Evolutionary conservation across 2,113 vertebrate genomes (phyloP), one percentile per base, ranked within the genome.

Genomic region (Turdus rufiventris): DNA sequence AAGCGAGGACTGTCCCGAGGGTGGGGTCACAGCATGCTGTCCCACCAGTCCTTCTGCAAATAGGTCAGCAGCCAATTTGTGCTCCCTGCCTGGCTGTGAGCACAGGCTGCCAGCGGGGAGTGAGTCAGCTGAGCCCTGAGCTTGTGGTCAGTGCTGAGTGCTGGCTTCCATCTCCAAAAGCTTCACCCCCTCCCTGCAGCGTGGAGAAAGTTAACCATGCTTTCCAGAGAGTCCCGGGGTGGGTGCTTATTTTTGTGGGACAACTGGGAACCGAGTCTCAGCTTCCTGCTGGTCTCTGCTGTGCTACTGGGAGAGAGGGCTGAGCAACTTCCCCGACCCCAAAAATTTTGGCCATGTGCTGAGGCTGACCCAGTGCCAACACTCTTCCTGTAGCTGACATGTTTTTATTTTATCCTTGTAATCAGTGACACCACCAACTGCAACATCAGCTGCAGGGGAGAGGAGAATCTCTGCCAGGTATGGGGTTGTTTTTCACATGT

Each of bases 151-250:
- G 31, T 8, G 29, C 60, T 12, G 66, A 58, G 38, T 2, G 34
- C 85, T 84, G 79, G 2, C 43, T 71, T 47, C 73, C 67, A 54
- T 45, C 80, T 33, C 31, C 28, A 3, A 53, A 8, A 0, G 45
- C 29, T 79, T 85, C 75, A 31, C 38, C 33, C 53, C 5, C 19
- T 76, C 43, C 54, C 71, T 25, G 56, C 54, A 31, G 21, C 0
- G 0, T 4, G 53, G 25, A 57, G 45, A 80, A 38, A 62, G 54
- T 36, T 28, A 47, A 18, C 63, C 33, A 0, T 0, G 0, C 36
- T 62, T 80, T 54, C 38, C 1, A 0, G 38, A 58, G 45, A 6
- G 18, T 25, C 20, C 38, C 0, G 8, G 18, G 2, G 1, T 70
- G 75, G 38, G 15, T 25, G 45, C n/a, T 79, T 1, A 0, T 21